phyloP scores from a whole-genome alignment of 2,888 invertebrate species.

The Drosophila mulleri region DNA sequence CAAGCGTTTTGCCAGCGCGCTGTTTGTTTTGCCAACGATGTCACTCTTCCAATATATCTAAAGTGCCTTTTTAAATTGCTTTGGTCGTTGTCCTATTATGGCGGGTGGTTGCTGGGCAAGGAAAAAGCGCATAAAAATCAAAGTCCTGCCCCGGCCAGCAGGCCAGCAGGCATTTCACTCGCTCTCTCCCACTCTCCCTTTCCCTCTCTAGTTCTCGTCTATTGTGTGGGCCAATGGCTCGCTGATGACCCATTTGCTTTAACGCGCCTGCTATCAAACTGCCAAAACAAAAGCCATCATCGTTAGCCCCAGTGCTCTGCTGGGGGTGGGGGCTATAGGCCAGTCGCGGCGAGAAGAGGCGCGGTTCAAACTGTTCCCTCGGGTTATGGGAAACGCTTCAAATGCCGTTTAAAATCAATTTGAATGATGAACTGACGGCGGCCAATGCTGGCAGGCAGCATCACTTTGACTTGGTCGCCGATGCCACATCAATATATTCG shows the following conservation, averaged over 20 bases:
- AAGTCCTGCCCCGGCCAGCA: slow-evolving; percentile 45
- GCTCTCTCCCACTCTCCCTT: not conserved
- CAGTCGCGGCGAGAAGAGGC: not conserved
- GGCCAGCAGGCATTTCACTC: not conserved
- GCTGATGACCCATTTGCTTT: slow-evolving; percentile 82
- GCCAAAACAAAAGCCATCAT: slow-evolving; percentile 81
- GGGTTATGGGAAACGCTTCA: slow-evolving; percentile 75
- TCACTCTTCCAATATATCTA: slow-evolving; percentile 59
- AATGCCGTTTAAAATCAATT: slow-evolving; percentile 81
- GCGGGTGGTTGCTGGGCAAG: slow-evolving; percentile 16
- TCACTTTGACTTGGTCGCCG: slow-evolving; percentile 31
- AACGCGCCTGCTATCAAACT: slow-evolving; percentile 78
- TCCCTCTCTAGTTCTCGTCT: slow-evolving; percentile 18
- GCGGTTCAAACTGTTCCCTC: slow-evolving; percentile 24
- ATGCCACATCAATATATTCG: slow-evolving; percentile 34
- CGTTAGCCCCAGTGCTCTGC: slow-evolving; percentile 55
- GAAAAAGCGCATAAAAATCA: slow-evolving; percentile 70
- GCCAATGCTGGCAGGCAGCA: not conserved
- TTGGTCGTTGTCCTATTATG: slow-evolving; percentile 56
- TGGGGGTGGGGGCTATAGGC: not conserved
- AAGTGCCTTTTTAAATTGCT: slow-evolving; percentile 68
- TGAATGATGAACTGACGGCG: slow-evolving; percentile 72
- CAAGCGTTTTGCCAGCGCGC: slow-evolving; percentile 13
- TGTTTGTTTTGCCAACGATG: slow-evolving; percentile 39
- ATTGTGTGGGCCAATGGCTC: slow-evolving; percentile 66